These are phyloP conservation scores for Malaclemys terrapin DNA, from an alignment of 2,113 vertebrate species.

Conservation along the genomic window DNA sequence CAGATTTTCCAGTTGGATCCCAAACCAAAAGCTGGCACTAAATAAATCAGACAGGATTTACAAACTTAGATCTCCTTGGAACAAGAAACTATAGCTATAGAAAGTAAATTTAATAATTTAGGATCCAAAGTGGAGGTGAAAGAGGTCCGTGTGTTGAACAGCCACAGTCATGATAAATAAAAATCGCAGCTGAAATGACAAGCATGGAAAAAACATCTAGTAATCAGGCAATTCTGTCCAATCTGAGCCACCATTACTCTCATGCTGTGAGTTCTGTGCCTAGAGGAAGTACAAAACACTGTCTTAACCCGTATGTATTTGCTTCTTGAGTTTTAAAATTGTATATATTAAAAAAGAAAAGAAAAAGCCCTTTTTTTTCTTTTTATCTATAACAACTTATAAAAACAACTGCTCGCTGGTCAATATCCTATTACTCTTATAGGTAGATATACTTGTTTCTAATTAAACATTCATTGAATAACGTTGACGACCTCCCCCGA, in stretches of 20 bases:
- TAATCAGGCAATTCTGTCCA: not conserved
- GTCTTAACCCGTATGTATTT: not conserved
- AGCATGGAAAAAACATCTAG: not conserved
- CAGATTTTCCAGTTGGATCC: not conserved
- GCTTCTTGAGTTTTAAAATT: constrained; percentile 37
- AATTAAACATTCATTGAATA: constrained; percentile 66
- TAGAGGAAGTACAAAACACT: not conserved
- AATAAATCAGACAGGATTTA: not conserved
- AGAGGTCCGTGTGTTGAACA: not conserved
- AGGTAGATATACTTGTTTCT: constrained; percentile 67
- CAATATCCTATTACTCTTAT: constrained; percentile 71
- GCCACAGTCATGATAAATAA: not conserved
- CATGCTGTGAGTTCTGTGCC: not conserved
- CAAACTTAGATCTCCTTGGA: not conserved
- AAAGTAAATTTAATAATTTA: not conserved
- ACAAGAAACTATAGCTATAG: not conserved
- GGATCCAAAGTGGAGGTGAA: not conserved
- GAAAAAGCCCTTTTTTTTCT: constrained; percentile 10
- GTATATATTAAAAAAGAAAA: not conserved
- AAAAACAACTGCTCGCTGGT: constrained; percentile 53
- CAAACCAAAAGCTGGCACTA: not conserved
- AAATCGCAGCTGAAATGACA: not conserved
- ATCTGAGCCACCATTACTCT: not conserved
- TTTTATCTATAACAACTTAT: constrained; percentile 49
- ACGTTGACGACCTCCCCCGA: not conserved